Conservation (phyloP, 2,888 invertebrate genomes). For the Metellina segmentata region DNA sequence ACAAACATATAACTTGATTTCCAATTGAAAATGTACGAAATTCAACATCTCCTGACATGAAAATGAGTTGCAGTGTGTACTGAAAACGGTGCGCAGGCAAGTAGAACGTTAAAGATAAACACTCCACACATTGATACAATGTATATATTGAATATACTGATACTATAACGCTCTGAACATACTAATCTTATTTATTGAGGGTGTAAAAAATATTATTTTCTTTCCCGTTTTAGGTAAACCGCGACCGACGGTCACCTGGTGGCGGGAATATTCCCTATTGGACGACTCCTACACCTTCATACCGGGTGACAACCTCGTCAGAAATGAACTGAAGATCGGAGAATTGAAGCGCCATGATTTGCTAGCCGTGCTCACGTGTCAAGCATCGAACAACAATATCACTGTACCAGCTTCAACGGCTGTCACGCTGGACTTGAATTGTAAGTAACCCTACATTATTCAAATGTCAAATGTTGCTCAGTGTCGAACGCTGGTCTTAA, state of each 20-base stretch:
- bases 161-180: too few relatives aligned
- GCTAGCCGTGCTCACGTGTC: constrained; percentile 92
- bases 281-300: constrained; percentile 77
- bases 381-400: constrained; percentile 91
- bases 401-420: constrained; percentile 89
- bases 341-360: constrained; percentile 90
- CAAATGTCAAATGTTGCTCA: too few relatives aligned
- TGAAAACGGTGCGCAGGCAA: too few relatives aligned
- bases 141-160: too few relatives aligned
- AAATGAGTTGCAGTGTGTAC: too few relatives aligned
- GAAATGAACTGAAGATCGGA: constrained; percentile 88
- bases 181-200: too few relatives aligned
- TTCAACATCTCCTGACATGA: too few relatives aligned
- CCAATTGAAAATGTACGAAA: too few relatives aligned
- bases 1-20: too few relatives aligned
- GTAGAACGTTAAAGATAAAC: too few relatives aligned
- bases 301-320: constrained; percentile 76
- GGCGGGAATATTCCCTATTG: constrained; percentile 77
- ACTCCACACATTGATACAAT: too few relatives aligned
- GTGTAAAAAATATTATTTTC: background rate
- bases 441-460: constrained; percentile 84
- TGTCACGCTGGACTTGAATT: constrained; percentile 93
- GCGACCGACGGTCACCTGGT: constrained; percentile 77
- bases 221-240: constrained; percentile 74
- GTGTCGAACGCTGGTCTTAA: too few relatives aligned